A percentile compares a stretch with the other conserved stretches of the same genome.
phyloP scores from a whole-genome alignment of 2,888 invertebrate genomes.

The Punctoribates punctum region DNA sequence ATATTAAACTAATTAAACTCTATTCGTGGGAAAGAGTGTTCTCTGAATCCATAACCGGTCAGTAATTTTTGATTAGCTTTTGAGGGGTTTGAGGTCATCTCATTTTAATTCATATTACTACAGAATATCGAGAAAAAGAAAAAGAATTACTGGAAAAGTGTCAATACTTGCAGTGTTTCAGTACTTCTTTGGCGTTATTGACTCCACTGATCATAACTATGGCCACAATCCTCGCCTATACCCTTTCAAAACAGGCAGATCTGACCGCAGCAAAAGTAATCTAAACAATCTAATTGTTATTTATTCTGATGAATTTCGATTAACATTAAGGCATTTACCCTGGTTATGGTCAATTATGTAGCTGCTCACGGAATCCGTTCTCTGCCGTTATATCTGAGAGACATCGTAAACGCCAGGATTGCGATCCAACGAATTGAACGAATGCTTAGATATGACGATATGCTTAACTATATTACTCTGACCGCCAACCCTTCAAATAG shows the following conservation, averaged over 20 bases:
- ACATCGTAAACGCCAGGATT: constrained; percentile 50
- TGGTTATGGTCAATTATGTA: constrained; percentile 47
- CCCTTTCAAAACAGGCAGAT: constrained; percentile 57
- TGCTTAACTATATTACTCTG: constrained; percentile 53
- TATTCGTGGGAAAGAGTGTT: constrained; percentile 65
- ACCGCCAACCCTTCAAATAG: constrained; percentile 57
- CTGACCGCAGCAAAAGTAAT: constrained; percentile 63
- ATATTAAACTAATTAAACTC: constrained; percentile 63
- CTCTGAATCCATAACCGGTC: constrained; percentile 56
- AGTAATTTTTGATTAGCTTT: constrained; percentile 22
- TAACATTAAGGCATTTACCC: constrained; percentile 49
- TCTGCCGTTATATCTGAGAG: constrained; percentile 46
- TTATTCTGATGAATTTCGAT: not conserved
- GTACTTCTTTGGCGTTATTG: constrained; percentile 61
- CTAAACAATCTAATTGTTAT: constrained; percentile 6
- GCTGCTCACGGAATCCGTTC: constrained; percentile 47
- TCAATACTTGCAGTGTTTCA: constrained; percentile 61
- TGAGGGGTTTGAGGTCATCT: not conserved
- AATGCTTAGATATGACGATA: constrained; percentile 57
- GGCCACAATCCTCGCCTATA: constrained; percentile 60
- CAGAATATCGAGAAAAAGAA: constrained; percentile 15
- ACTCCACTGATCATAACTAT: constrained; percentile 63
- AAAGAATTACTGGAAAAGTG: constrained; percentile 54
- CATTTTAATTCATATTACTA: constrained; percentile 9
- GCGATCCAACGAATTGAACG: constrained; percentile 55